Evolutionary conservation across 2,888 invertebrate genomes (phyloP).

Genomic region (Nymphalis urticae): DNA sequence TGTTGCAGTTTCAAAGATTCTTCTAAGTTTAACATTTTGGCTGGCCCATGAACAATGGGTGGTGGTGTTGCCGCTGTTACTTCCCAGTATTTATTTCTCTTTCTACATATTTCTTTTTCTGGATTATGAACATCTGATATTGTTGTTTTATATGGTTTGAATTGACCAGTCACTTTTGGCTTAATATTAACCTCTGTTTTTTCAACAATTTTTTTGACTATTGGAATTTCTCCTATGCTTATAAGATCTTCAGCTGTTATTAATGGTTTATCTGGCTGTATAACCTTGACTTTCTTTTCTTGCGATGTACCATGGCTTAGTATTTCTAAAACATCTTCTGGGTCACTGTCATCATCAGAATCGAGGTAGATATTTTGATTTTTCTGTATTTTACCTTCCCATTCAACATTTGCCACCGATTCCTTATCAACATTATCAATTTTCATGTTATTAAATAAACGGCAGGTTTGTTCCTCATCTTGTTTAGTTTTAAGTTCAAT

Average conservation of each 20-base stretch:
- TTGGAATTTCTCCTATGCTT: slow-evolving; percentile 71
- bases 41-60: slow-evolving; percentile 77
- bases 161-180: slow-evolving; percentile 61
- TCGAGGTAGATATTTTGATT: slow-evolving; percentile 63
- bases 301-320: slow-evolving; percentile 78
- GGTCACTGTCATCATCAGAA: slow-evolving; percentile 82
- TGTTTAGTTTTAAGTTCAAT: slow-evolving; percentile 73
- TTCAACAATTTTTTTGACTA: slow-evolving; percentile 79
- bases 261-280: slow-evolving; percentile 69
- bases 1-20: slow-evolving; percentile 82
- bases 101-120: slow-evolving; percentile 74
- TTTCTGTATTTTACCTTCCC: slow-evolving; percentile 75
- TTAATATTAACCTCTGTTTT: slow-evolving; percentile 71
- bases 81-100: slow-evolving; percentile 81
- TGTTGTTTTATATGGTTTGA: slow-evolving; percentile 83
- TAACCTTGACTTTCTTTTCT: slow-evolving; percentile 73
- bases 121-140: slow-evolving; percentile 79
- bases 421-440: slow-evolving; percentile 68
- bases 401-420: slow-evolving; percentile 80
- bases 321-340: slow-evolving; percentile 82
- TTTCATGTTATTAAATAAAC: slow-evolving; percentile 75
- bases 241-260: slow-evolving; percentile 77
- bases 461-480: slow-evolving; percentile 76
- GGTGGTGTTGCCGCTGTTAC: slow-evolving; percentile 84
- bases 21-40: slow-evolving; percentile 75